A percentile compares a stretch with the other conserved stretches of the same genome.
phyloP scores from a whole-genome alignment of 2,113 vertebrate species.

The Rhagologus leucostigma region DNA sequence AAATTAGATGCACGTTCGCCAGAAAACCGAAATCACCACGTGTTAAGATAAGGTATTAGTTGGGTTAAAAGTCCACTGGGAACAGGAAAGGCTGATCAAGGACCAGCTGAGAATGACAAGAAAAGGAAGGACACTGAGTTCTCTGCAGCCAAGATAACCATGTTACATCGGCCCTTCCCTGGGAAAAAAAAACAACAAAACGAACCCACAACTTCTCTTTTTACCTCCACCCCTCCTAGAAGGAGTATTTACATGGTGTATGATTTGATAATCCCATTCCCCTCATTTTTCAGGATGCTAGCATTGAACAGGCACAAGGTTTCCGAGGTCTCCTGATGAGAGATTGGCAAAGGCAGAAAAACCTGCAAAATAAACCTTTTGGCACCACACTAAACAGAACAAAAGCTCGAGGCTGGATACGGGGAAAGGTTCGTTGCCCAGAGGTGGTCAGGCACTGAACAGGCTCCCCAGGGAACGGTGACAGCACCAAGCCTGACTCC shows the following conservation, averaged over 20 bases:
- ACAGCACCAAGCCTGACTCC: background rate
- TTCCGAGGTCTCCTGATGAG: background rate
- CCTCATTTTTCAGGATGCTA: background rate
- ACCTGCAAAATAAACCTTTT: background rate
- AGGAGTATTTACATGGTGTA: too few relatives aligned
- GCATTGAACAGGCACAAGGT: background rate
- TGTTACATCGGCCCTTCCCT: fast-evolving
- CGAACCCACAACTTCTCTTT: background rate
- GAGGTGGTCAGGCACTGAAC: background rate
- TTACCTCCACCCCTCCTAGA: background rate
- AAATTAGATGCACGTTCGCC: background rate
- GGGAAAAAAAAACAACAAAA: background rate
- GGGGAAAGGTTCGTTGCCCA: background rate
- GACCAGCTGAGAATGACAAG: background rate
- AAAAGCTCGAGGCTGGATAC: background rate
- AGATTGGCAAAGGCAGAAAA: background rate
- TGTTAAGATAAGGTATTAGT: background rate
- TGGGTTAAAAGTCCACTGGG: background rate
- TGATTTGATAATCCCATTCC: background rate
- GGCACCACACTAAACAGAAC: background rate
- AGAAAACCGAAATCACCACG: background rate
- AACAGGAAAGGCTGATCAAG: background rate
- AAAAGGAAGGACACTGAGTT: background rate
- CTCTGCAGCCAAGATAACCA: background rate
- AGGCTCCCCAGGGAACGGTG: background rate